phyloP scores from a whole-genome alignment of 1,140 invertebrate species.

The Glossosoma conforme region DNA sequence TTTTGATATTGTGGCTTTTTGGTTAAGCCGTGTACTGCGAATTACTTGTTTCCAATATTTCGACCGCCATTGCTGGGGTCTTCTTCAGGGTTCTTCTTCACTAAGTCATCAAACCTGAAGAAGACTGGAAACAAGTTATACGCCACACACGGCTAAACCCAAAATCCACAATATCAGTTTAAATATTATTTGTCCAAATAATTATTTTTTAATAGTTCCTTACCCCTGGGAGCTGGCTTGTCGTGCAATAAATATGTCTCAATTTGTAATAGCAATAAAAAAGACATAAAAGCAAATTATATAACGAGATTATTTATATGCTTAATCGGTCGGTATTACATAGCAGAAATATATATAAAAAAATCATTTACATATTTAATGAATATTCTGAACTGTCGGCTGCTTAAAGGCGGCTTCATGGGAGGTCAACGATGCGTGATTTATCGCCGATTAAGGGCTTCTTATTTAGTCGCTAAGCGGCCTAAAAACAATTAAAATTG shows the following conservation, averaged over 20 bases:
- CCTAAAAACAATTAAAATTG: too few species aligned
- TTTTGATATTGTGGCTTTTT: too few species aligned
- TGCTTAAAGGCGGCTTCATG: background rate
- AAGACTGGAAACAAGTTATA: too few species aligned
- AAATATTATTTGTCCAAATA: background rate
- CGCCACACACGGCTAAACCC: too few species aligned
- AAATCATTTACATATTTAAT: conserved; percentile 18
- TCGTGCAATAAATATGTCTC: conserved; percentile 29
- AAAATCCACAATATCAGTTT: background rate
- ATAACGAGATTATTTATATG: conserved; percentile 28
- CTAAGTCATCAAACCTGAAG: too few species aligned
- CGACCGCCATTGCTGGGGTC: too few species aligned
- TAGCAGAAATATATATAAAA: conserved; percentile 5
- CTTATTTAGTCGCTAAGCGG: too few species aligned
- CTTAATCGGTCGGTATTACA: conserved; percentile 25
- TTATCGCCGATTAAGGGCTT: background rate
- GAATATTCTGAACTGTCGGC: conserved; percentile 1
- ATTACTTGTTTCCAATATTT: too few species aligned
- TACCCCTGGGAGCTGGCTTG: conserved; percentile 3
- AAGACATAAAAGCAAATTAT: conserved; percentile 14
- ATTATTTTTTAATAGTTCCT: background rate
- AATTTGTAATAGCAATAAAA: conserved; percentile 28
- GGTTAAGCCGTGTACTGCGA: too few species aligned
- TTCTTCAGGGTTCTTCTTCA: too few species aligned
- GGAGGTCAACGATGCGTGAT: conserved; percentile 15